Conservation (phyloP, 2,888 invertebrate genomes). For the Scaptomyza parva region DNA sequence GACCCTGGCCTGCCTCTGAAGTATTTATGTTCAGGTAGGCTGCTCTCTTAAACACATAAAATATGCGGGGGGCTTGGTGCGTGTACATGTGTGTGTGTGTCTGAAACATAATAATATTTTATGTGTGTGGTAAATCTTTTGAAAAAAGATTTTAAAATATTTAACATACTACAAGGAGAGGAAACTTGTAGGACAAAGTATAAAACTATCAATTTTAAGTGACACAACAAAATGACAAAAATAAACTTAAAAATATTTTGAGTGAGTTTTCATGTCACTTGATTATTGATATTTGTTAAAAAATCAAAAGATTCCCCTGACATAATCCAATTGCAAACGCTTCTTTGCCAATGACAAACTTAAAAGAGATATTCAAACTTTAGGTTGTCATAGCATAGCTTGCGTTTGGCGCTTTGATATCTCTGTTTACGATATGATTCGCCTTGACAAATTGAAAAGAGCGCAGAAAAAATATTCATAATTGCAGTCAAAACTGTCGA, state of each 20-base stretch:
- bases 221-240: background rate
- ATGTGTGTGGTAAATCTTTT: slow-evolving; percentile 21
- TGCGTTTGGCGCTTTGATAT: background rate
- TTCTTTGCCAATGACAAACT: background rate
- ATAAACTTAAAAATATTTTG: too few species aligned
- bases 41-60: slow-evolving; percentile 35
- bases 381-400: background rate
- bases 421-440: background rate
- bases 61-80: background rate
- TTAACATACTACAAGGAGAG: background rate
- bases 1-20: slow-evolving; percentile 43
- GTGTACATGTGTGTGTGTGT: background rate
- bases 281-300: too few species aligned
- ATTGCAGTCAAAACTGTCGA: slow-evolving; percentile 57
- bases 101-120: slow-evolving; percentile 16
- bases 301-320: background rate
- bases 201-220: background rate
- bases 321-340: too few species aligned
- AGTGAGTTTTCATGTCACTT: too few species aligned
- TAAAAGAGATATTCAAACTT: background rate
- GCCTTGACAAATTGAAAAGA: slow-evolving; percentile 32
- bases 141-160: background rate
- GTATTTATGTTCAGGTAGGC: slow-evolving; percentile 62
- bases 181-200: background rate
- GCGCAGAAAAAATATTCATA: slow-evolving; percentile 36